A percentile compares a stretch with the other conserved stretches of the same genome.
phyloP scores from a whole-genome alignment of 2,797 vertebrate genomes.

The Liparis tanakae region DNA sequence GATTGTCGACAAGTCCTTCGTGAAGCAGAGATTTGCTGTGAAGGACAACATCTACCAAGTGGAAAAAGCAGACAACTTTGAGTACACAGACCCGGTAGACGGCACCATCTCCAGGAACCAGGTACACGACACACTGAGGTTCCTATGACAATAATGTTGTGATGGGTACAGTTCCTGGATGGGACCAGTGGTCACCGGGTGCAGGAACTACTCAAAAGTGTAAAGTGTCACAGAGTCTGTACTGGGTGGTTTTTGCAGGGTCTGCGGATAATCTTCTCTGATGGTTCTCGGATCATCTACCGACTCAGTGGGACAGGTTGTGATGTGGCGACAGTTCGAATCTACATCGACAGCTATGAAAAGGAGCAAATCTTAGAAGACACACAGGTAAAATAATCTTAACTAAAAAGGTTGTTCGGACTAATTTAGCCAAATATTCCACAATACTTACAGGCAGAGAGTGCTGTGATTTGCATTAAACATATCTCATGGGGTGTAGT shows the following conservation, averaged over 20 bases:
- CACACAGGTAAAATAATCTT: conserved; percentile 84
- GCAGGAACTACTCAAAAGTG: conserved; percentile 8
- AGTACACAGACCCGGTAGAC: conserved; percentile 94
- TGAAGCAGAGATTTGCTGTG: conserved; percentile 87
- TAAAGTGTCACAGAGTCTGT: not conserved
- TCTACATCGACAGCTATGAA: conserved; percentile 97
- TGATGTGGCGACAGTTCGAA: conserved; percentile 89
- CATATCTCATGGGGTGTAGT: not conserved
- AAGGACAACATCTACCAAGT: conserved; percentile 92
- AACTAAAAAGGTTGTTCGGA: not conserved
- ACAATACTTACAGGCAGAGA: not conserved
- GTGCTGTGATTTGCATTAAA: conserved; percentile 5
- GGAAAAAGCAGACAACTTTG: conserved; percentile 95
- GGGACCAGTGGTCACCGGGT: not conserved
- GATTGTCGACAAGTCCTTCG: conserved; percentile 90
- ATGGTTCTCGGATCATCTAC: conserved; percentile 95
- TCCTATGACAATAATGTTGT: not conserved
- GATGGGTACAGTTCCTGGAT: conserved; percentile 1
- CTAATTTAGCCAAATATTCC: not conserved
- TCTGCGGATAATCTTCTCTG: conserved; percentile 92
- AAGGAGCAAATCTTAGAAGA: conserved; percentile 90
- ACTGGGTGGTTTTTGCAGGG: conserved; percentile 82
- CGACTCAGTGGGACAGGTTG: conserved; percentile 92
- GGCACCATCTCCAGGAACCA: conserved; percentile 93
- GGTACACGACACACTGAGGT: conserved; percentile 73